A percentile compares a stretch with the other conserved stretches of the same genome.
phyloP scores from a whole-genome alignment of 2,113 vertebrate species.

The Pseudopodoces humilis region DNA sequence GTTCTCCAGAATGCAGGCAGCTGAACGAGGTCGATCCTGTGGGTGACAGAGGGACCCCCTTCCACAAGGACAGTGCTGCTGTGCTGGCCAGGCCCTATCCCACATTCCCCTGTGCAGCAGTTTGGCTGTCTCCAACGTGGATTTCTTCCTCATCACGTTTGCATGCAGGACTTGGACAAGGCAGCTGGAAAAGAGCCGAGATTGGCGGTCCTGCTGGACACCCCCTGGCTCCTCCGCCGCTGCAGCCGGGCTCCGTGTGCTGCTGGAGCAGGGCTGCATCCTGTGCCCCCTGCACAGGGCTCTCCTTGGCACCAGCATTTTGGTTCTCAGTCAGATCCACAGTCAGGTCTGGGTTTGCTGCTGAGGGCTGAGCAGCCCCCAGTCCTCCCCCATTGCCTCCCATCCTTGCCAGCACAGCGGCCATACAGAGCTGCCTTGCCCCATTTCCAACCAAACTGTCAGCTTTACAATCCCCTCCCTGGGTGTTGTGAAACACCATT shows the following conservation, averaged over 20 bases:
- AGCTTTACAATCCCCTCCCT: not conserved
- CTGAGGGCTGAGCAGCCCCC: not conserved
- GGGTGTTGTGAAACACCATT: not conserved
- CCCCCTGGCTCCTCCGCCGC: rapidly evolving
- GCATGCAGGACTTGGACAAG: not conserved
- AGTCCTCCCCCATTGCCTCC: not conserved
- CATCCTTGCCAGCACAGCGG: not conserved
- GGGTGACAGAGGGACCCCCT: not conserved
- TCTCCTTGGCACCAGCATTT: not conserved
- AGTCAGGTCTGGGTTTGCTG: not conserved
- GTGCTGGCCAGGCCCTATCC: not conserved
- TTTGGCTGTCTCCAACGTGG: rapidly evolving
- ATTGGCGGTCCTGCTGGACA: not conserved
- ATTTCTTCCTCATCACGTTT: not conserved
- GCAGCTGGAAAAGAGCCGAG: not conserved
- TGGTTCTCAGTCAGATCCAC: not conserved
- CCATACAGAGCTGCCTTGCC: not conserved
- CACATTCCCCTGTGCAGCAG: rapidly evolving
- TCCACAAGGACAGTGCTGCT: not conserved
- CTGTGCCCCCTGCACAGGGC: not conserved
- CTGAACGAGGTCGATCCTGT: not conserved
- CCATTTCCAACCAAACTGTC: not conserved
- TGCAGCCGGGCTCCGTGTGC: not conserved
- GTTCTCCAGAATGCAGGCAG: not conserved
- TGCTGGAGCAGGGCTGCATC: not conserved